Evolutionary conservation across 2,797 vertebrate genomes (phyloP), one percentile per base, ranked within the genome.

Genomic region (Gymnopithys bicolor): DNA sequence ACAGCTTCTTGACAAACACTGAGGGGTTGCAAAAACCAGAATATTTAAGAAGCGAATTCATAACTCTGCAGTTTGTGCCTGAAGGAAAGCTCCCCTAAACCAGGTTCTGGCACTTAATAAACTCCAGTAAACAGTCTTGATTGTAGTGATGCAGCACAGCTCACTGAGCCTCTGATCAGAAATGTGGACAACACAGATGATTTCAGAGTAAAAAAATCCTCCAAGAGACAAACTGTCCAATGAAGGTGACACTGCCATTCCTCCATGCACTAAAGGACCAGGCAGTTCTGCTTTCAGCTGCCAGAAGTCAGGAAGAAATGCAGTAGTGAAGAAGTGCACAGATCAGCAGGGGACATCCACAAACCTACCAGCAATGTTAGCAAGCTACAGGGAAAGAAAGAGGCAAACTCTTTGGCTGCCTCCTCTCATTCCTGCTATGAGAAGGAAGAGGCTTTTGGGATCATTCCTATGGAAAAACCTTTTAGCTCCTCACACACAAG

Each of bases 1-100:
- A 89, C 62, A 91, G 69, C 28, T 90, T 80, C 84, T 95, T 85
- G 81, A 91, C 71, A 95, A 96, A 96, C 69, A 94, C 33, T n/a
- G 55, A 71, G 19, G 35, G 35, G 66, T 11, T 19, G 12, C 93
- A 92, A 96, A 95, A 77, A 19, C 0, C 41, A 87, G n/a, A 67
- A 90, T 59, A 62, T 77, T 84, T 56, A 77, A 83, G 60, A 78
- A 53, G 9, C 84, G 30, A 66, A 74, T 46, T 62, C 51, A 23
- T 30, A 91, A 69, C 30, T 28, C 66, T 59, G 52, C 55, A 68
- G 53, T 15, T 30, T 69, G 27, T 69, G 49, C 39, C 24, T 0
- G 4, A 85, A 74, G 32, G 24, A 78, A 86, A 71, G 43, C 23
- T 62, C 66, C 82, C 53, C 32, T 1, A 1, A 2, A 19, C 10